phyloP scores from a whole-genome alignment of 2,113 vertebrate genomes.

The Nycticryphes semicollaris region DNA sequence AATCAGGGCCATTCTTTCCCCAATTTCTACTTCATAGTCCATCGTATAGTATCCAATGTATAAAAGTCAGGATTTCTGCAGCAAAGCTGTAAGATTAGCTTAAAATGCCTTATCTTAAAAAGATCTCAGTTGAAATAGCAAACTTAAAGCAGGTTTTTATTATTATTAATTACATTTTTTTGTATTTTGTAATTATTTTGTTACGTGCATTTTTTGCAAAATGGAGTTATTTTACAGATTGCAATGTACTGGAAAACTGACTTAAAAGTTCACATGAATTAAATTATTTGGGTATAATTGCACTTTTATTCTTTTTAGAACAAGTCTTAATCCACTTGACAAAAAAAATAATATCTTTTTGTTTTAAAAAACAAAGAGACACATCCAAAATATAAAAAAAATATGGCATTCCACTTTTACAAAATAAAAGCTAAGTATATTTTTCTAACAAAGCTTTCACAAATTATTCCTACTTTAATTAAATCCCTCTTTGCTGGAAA shows the following conservation, averaged over 20 bases:
- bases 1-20: background rate
- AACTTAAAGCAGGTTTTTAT: background rate
- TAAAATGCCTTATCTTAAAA: background rate
- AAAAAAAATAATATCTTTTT: background rate
- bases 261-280: background rate
- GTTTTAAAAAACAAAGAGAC: background rate
- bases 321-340: background rate
- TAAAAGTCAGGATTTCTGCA: background rate
- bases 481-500: conserved; percentile 51
- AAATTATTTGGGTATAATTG: conserved; percentile 16
- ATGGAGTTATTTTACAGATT: background rate
- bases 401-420: background rate
- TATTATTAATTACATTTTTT: background rate
- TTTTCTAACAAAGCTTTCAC: conserved; percentile 24
- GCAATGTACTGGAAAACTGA: background rate
- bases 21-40: background rate
- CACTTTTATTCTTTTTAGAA: conserved; percentile 16
- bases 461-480: conserved; percentile 38
- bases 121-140: background rate
- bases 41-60: background rate
- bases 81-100: background rate
- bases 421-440: conserved; percentile 18
- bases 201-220: background rate
- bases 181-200: background rate
- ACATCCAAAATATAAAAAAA: background rate